Percentiles rank a stretch among this genome's conserved stretches.
These are phyloP conservation scores for Hirtodrosophila duncani DNA, from an alignment of 2,888 invertebrate species.

Conservation along the genomic window DNA sequence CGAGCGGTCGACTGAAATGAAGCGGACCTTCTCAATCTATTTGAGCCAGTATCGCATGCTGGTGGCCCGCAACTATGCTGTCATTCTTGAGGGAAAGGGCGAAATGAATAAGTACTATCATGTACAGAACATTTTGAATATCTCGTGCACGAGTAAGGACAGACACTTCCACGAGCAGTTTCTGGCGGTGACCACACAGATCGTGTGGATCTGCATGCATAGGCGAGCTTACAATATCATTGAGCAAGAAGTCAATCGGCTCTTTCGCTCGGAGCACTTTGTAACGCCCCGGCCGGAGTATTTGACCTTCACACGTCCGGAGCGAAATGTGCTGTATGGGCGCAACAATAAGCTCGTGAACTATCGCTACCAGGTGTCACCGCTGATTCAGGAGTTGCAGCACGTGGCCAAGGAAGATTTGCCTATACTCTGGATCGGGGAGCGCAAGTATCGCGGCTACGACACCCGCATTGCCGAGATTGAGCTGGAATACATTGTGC, in stretches of 20 bases:
- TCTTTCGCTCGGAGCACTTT: slow-evolving; percentile 77
- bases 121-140: slow-evolving; percentile 60
- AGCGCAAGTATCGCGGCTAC: slow-evolving; percentile 75
- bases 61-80: slow-evolving; percentile 75
- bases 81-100: slow-evolving; percentile 66
- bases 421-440: slow-evolving; percentile 76
- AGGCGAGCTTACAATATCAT: slow-evolving; percentile 72
- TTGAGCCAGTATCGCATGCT: slow-evolving; percentile 75
- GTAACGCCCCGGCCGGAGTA: slow-evolving; percentile 51
- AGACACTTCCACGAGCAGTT: slow-evolving; percentile 71
- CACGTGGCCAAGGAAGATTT: slow-evolving; percentile 59
- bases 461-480: slow-evolving; percentile 70
- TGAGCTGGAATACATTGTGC: slow-evolving; percentile 74
- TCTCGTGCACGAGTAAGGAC: slow-evolving; percentile 67
- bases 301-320: slow-evolving; percentile 55
- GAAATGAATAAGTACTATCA: slow-evolving; percentile 73
- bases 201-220: slow-evolving; percentile 76
- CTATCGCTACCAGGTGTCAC: slow-evolving; percentile 74
- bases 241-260: slow-evolving; percentile 74
- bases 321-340: slow-evolving; percentile 71
- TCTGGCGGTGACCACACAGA: slow-evolving; percentile 68
- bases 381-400: slow-evolving; percentile 72
- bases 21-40: slow-evolving; percentile 68
- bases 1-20: slow-evolving; percentile 65
- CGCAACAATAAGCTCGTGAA: slow-evolving; percentile 68